Percentiles rank a stretch among this genome's conserved stretches.
These are phyloP conservation scores for Hypsopygia costalis DNA, from an alignment of 2,888 invertebrate species.

Conservation along the genomic window DNA sequence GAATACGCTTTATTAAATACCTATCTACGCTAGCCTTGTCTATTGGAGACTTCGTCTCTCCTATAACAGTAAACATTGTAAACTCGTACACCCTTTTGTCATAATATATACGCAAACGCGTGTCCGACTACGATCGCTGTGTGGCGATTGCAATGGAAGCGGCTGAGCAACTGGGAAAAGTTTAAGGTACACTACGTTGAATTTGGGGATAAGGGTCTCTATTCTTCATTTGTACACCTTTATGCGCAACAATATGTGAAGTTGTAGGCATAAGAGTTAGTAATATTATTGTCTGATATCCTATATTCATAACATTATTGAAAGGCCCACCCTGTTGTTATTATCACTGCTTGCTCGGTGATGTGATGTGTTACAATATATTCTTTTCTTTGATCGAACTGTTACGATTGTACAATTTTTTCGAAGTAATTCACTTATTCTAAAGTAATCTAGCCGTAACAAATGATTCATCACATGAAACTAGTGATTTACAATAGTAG, in stretches of 20 bases:
- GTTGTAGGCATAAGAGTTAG: constrained; percentile 45
- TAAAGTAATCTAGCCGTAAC: constrained; percentile 21
- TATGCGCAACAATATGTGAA: not conserved
- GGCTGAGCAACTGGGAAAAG: constrained; percentile 25
- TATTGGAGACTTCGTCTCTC: constrained; percentile 72
- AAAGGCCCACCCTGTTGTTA: constrained; percentile 62
- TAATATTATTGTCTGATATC: constrained; percentile 74
- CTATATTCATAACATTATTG: constrained; percentile 61
- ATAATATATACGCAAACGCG: constrained; percentile 27
- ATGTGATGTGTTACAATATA: constrained; percentile 19
- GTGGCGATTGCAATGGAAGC: not conserved
- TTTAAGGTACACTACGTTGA: constrained; percentile 4
- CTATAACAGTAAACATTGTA: constrained; percentile 68
- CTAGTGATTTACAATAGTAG: constrained; percentile 30
- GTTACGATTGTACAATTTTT: constrained; percentile 33
- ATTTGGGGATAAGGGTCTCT: too few relatives aligned
- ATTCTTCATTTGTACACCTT: not conserved
- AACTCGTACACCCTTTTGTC: constrained; percentile 39
- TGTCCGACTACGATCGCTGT: constrained; percentile 9
- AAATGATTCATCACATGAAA: constrained; percentile 26
- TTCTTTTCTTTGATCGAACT: constrained; percentile 17
- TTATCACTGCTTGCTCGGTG: constrained; percentile 43
- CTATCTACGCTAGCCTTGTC: constrained; percentile 78
- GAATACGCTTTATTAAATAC: constrained; percentile 64
- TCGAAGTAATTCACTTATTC: constrained; percentile 14